Conservation (phyloP, 1,140 invertebrate species). For the Formica exsecta region DNA sequence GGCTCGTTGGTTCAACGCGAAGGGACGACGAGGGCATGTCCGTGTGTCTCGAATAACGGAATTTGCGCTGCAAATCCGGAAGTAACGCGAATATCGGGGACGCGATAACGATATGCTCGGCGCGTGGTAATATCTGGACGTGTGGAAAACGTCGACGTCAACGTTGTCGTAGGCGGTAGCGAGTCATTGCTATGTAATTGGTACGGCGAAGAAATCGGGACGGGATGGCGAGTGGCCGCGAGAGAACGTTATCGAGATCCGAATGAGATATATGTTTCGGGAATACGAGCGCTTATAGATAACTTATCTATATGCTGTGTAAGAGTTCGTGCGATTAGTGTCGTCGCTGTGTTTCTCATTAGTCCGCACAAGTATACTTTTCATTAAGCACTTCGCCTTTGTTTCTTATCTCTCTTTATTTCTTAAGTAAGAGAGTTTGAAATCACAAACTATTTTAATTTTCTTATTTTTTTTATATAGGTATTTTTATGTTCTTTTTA, state of each 20-base stretch:
- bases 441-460: neutral
- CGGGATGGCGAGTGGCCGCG: neutral
- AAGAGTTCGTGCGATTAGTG: conserved; percentile 23
- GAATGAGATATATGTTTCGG: conserved; percentile 9
- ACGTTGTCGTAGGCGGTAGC: neutral
- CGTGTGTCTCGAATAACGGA: too few relatives aligned
- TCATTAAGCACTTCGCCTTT: neutral
- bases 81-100: too few relatives aligned
- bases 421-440: neutral
- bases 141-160: conserved; percentile 21
- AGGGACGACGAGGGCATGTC: too few relatives aligned
- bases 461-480: neutral
- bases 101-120: too few relatives aligned
- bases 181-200: conserved; percentile 10
- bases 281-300: neutral
- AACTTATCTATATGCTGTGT: conserved; percentile 41
- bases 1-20: neutral
- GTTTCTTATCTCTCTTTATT: neutral
- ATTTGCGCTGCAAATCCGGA: too few relatives aligned
- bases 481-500: neutral
- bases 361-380: neutral
- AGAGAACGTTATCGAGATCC: conserved; percentile 10
- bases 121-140: neutral
- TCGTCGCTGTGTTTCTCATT: neutral
- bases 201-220: neutral